Conservation (phyloP, 2,797 vertebrate genomes). For the Triplophysa yarkandensis region DNA sequence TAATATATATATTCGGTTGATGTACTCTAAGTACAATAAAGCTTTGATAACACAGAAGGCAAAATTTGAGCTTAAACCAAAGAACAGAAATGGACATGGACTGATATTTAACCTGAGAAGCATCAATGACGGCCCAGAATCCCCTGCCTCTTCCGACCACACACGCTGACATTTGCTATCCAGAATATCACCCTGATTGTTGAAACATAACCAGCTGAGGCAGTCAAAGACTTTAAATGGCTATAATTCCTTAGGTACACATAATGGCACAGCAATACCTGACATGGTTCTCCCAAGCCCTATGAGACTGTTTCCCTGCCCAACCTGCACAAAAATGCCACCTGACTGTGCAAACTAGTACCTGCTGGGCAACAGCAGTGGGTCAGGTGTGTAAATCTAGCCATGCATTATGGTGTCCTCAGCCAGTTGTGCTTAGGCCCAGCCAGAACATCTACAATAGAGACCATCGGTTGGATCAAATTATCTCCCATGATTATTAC, state of each 20-base stretch:
- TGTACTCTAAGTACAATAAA: constrained; percentile 54
- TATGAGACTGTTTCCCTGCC: constrained; percentile 50
- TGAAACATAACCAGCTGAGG: constrained; percentile 61
- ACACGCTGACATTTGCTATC: constrained; percentile 53
- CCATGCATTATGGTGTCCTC: constrained; percentile 70
- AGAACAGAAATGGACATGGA: constrained; percentile 47
- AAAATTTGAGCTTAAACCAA: constrained; percentile 67
- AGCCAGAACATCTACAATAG: constrained; percentile 58
- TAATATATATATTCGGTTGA: constrained; percentile 33
- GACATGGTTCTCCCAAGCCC: constrained; percentile 59
- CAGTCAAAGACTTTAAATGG: constrained; percentile 46
- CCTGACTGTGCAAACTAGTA: constrained; percentile 64
- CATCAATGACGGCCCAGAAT: constrained; percentile 67
- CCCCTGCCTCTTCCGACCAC: constrained; percentile 49
- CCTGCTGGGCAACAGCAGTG: constrained; percentile 69
- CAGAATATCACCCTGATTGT: constrained; percentile 54
- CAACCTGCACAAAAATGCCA: constrained; percentile 45
- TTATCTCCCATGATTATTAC: constrained; percentile 67
- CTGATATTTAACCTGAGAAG: constrained; percentile 81
- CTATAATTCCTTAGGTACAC: constrained; percentile 56
- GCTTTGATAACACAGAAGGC: constrained; percentile 62
- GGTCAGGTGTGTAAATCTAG: constrained; percentile 66
- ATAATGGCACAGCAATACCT: constrained; percentile 61
- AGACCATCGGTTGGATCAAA: constrained; percentile 39
- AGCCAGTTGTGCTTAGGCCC: constrained; percentile 67